Base-by-base conservation (phyloP, 1,140 invertebrate genomes). In the Paraescarpia echinospica region DNA sequence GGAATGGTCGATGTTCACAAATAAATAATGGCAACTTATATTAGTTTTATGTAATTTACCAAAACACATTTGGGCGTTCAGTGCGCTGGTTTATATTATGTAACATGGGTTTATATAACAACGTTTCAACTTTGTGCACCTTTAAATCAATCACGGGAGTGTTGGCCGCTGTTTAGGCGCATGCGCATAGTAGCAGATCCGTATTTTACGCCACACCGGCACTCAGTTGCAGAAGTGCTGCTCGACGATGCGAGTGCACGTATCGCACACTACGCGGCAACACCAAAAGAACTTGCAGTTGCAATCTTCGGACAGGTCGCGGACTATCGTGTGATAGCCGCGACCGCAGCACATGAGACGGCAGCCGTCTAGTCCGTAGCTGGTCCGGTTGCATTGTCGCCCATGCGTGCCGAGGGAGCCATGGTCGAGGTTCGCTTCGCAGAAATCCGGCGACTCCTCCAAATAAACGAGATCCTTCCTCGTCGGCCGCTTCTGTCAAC, bases 261-360 rank as follows among this genome's bases (percentile, higher is more conserved):
- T 97, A 94, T 98, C 98, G 96, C 98, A 99, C 94, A 98, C 97
- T 0, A 99, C 98, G 93, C 97, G 97, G 96, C 98, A 99, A 96
- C 98, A 99, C 98, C 98, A 99, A 77, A 98, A 97, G 95, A 99
- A 99, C 94, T 97, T 97, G 96, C 98, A 99, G 94, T 98, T 97
- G 96, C 98, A 99, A 96, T 99, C 98, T 95, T 99, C 98, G 93
- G 97, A 97, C 92, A 98, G 97, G 94, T 98, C 97, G 91, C 97
- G 97, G 0, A 98, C 97, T 90, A 98, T 96, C 1, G 98, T 99
- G 95, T 98, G 98, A 96, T 98, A 99, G 22, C 98, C 98, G 92
- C 98, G 97, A 12, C 98, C 98, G 94, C 97, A 97, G 93, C 97
- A 97, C 95, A 97, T 96, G 34, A 96, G 94, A 51, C 95, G 95